Base-by-base conservation (phyloP, 2,888 invertebrate genomes). In the Chelonus formosanus region DNA sequence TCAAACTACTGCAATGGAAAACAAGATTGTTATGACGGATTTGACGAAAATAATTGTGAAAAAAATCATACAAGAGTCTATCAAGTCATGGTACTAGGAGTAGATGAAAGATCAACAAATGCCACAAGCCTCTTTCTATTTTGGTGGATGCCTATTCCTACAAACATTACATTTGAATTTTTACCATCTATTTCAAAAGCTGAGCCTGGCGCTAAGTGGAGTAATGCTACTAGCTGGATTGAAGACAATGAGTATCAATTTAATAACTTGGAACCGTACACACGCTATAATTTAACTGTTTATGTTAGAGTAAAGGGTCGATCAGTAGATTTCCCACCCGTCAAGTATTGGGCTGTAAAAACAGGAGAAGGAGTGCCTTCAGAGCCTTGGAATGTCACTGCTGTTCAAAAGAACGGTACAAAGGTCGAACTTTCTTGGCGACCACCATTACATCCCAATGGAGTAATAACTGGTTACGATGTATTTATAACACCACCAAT, bases 271-370 rank as follows among this genome's bases (percentile, higher is more conserved):
- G 85, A 88, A 68, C 90, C 94, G 0, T 92, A 85, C 75, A 93
- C 93, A 0, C 85, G 86, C n/a, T 95, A 95, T 79, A 93, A 93
- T 73, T 87, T 94, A 67, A 94, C 93, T 0, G 90, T 94, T 59
- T 93, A 90, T 81, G 91, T 92, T 0, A 85, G 88, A 63, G 80
- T 87, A 64, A 87, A 88, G 71, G 87, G 87, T 0, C 87, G 87
- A 47, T 85, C 80, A 31, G 80, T 78, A 2, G 87, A 88, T 0
- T 91, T 89, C 68, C 88, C 91, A 0, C 91, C 93, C 0, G 55
- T 47, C 32, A 76, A 74, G 59, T 86, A 83, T 68, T 85, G 88
- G 3, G 85, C 87, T 56, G 87, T 89, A 0, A 88, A 85, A n/a
- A 94, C 94, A 0, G 86, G 86, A 0, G 91, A 92, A 85, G 91